A percentile compares a stretch with the other conserved stretches of the same genome.
Evolutionary conservation across 2,113 vertebrate species (phyloP).

Genomic region (Pampusana beccarii): DNA sequence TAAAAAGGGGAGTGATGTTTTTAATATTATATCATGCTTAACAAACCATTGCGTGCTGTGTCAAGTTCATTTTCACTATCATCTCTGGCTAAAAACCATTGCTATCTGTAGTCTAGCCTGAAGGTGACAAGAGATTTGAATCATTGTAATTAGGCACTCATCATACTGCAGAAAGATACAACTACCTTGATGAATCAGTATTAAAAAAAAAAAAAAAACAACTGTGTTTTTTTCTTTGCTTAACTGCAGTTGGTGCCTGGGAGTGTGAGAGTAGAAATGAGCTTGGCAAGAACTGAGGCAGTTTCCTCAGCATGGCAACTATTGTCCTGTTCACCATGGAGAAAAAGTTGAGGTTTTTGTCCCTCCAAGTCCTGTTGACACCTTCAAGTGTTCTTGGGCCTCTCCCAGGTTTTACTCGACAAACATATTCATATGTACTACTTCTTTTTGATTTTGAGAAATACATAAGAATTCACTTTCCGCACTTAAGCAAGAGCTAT

Average conservation of each 20-base stretch:
- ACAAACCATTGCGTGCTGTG: conserved; percentile 56
- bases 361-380: neutral
- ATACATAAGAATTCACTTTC: neutral
- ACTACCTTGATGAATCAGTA: conserved; percentile 24
- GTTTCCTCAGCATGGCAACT: neutral
- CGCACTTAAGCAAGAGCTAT: neutral
- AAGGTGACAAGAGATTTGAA: conserved; percentile 67
- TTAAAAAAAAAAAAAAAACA: neutral
- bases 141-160: conserved; percentile 64
- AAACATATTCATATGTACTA: neutral
- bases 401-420: neutral
- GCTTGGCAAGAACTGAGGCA: neutral
- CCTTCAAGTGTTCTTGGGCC: neutral
- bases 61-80: conserved; percentile 60
- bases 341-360: neutral
- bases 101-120: conserved; percentile 62
- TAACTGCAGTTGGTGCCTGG: neutral
- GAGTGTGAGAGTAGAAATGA: neutral
- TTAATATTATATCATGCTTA: conserved; percentile 51
- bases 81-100: conserved; percentile 43
- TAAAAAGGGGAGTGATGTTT: conserved; percentile 39
- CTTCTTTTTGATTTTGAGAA: conserved; percentile 15
- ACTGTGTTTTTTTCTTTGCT: neutral
- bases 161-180: conserved; percentile 56
- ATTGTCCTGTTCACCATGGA: neutral